Evolutionary conservation across 2,113 vertebrate genomes (phyloP), one percentile per base, ranked within the genome.

Genomic region (Brachionichthys hirsutus): DNA sequence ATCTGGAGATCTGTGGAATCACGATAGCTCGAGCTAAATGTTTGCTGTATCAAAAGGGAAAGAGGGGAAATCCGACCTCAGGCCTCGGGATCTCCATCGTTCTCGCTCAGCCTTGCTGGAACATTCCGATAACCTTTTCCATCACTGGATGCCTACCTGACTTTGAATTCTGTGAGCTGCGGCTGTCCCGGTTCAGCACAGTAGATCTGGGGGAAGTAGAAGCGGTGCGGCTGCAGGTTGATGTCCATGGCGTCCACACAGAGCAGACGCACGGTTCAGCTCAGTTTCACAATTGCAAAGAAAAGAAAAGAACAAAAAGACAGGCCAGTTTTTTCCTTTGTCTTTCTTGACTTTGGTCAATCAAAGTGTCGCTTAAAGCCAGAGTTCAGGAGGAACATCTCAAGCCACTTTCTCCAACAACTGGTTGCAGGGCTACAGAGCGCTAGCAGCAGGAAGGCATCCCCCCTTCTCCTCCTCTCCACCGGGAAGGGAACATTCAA

Each of bases 141-240:
- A 5, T 10, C 40, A 20, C n/a, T 14, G 24, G 17, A 60, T 20
- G 34, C 89, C 54, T 90, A 92, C 90, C 90, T 91, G 89, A 86
- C 85, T 88, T 89, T 91, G 73, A 89, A 88, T 77, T 92, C 90
- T 6, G 82, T 70, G 46, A 90, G 65, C 65, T 87, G 87, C 15
- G 74, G 81, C 57, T 85, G 87, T 9, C 87, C 84, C 3, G 80
- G 77, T 2, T 92, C 90, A 12, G 85, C 81, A 20, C 89, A 91
- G 86, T 87, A 90, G 77, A 92, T 88, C 64, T 89, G 88, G 7
- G 89, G 89, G 80, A 92, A 89, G 83, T 87, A 90, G 64, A 91
- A 90, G 14, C 86, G 85, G 13, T 91, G 89, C 7, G 89, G 84
- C 77, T 89, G 90, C 9, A 91, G 81, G 83, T 91, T 92, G 80